Evolutionary conservation across 2,113 vertebrate genomes (phyloP).

Genomic region (Colossoma macropomum): DNA sequence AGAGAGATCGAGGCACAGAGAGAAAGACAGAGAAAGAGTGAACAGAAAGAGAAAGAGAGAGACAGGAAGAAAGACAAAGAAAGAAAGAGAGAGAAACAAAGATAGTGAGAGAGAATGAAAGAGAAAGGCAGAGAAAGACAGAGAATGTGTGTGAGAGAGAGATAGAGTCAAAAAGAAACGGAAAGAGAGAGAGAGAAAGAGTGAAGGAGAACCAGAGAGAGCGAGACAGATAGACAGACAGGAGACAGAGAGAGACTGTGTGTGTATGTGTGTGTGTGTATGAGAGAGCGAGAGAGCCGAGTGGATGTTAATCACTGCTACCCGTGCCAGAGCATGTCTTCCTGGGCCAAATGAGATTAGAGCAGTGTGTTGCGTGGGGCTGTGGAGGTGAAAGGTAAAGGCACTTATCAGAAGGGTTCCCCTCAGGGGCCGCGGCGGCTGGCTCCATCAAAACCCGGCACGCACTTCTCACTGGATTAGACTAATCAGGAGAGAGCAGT

Average conservation of each 20-base stretch:
- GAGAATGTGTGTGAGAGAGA: constrained; percentile 1
- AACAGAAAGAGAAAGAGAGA: too few species aligned
- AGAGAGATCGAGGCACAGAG: too few species aligned
- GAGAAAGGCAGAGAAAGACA: constrained; percentile 28
- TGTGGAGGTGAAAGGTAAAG: constrained; percentile 87
- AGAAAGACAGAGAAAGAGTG: too few species aligned
- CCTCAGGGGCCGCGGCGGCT: constrained; percentile 75
- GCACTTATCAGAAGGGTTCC: constrained; percentile 81
- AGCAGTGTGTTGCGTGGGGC: constrained; percentile 73
- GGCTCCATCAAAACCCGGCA: constrained; percentile 83
- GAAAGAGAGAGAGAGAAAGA: too few species aligned
- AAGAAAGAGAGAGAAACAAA: too few species aligned
- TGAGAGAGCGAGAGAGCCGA: constrained; percentile 27
- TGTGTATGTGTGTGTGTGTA: constrained; percentile 41
- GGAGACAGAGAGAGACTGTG: constrained; percentile 33
- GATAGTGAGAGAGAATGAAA: too few species aligned
- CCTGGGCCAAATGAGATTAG: constrained; percentile 81
- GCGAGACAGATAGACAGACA: too few species aligned
- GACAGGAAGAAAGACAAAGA: too few species aligned
- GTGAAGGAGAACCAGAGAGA: too few species aligned
- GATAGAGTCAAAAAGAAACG: too few species aligned
- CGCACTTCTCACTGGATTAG: constrained; percentile 84
- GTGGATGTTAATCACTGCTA: constrained; percentile 77
- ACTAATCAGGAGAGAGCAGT: constrained; percentile 83
- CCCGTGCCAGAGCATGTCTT: constrained; percentile 77